Evolutionary conservation across 64 coral and sea anemone species (phyloP).

Genomic region (Actinia equina): DNA sequence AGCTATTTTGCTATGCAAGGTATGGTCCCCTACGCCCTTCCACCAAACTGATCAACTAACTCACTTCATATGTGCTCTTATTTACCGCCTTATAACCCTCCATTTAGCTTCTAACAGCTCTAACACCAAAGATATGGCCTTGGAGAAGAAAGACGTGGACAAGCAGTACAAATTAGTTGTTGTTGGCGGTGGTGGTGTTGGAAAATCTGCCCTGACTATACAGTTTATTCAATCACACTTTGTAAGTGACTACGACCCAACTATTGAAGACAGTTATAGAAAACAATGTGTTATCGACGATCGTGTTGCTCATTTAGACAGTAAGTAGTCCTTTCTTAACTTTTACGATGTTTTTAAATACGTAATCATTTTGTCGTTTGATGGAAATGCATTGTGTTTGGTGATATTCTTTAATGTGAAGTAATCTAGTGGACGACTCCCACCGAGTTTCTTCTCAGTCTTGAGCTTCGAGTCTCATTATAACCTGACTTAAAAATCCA

Average conservation of each 20-base stretch:
- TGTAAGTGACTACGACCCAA: constrained; percentile 97
- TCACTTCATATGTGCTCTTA: constrained; percentile 13
- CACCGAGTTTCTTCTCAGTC: neutral
- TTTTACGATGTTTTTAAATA: too few species aligned
- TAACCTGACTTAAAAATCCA: neutral
- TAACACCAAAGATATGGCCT: neutral
- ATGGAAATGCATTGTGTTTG: neutral
- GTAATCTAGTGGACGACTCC: neutral
- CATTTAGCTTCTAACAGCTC: neutral
- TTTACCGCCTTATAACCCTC: constrained; percentile 7
- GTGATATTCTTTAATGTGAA: neutral
- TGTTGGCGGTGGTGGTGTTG: constrained; percentile 98
- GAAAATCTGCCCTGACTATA: constrained; percentile 93
- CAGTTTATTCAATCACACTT: constrained; percentile 99
- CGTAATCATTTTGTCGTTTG: neutral
- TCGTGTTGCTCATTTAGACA: constrained; percentile 93
- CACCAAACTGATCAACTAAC: neutral
- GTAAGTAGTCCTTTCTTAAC: constrained; percentile 62
- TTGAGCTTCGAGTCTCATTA: neutral
- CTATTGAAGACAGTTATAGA: constrained; percentile 96
- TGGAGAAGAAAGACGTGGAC: constrained; percentile 72
- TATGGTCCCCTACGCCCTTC: constrained; percentile 18
- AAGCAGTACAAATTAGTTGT: constrained; percentile 95
- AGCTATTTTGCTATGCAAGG: constrained; percentile 17
- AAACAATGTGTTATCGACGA: constrained; percentile 99